Percentiles rank a stretch among this genome's conserved stretches.
These are phyloP conservation scores for Ceuthmochares aereus DNA, from an alignment of 2,113 vertebrate species.

Conservation along the genomic window DNA sequence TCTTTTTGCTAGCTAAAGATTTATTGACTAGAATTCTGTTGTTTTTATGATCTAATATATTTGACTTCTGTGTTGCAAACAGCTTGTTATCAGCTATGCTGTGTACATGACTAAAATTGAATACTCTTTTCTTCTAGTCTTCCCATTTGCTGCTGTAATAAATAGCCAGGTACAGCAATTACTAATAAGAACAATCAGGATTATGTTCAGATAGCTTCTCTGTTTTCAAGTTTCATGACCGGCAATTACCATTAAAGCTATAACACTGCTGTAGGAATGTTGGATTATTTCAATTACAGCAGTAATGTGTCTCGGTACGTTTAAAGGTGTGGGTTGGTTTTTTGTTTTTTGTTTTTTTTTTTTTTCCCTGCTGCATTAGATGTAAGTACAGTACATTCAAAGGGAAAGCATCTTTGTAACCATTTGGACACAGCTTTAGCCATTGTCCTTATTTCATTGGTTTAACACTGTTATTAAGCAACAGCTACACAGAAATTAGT, in stretches of 20 bases:
- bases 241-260: conserved; percentile 50
- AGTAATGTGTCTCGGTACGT: conserved; percentile 24
- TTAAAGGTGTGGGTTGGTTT: neutral
- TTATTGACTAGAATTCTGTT: neutral
- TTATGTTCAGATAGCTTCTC: conserved; percentile 26
- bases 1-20: neutral
- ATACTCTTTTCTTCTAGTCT: neutral
- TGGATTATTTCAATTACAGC: conserved; percentile 51
- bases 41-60: neutral
- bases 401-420: neutral
- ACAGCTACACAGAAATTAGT: neutral
- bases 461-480: neutral
- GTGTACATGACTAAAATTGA: neutral
- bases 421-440: neutral
- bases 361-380: neutral
- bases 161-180: conserved; percentile 42
- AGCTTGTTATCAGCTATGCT: conserved; percentile 7
- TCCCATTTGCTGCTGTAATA: conserved; percentile 40
- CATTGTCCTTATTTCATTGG: neutral
- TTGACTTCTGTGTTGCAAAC: neutral
- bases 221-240: conserved; percentile 40
- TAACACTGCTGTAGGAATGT: conserved; percentile 33
- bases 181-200: conserved; percentile 34
- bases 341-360: neutral
- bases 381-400: conserved; percentile 12